phyloP scores from a whole-genome alignment of 1,140 invertebrate genomes.

The Zelostemma sp. region DNA sequence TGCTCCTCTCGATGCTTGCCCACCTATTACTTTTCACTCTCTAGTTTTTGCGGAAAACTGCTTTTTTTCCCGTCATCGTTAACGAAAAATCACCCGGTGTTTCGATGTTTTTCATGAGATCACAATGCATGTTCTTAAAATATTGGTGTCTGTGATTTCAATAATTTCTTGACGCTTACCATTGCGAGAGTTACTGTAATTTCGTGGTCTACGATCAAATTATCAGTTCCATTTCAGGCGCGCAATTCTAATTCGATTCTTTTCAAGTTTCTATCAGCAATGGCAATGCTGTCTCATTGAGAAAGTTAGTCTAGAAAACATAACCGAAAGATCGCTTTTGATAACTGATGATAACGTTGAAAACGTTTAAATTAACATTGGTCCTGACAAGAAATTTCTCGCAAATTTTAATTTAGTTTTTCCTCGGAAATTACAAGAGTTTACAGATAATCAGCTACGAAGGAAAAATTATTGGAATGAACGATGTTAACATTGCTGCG shows the following conservation, averaged over 20 bases:
- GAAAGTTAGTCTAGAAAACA: neutral
- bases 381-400: constrained; percentile 7
- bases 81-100: too few species aligned
- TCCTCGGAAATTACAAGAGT: constrained; percentile 4
- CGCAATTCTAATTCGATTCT: neutral
- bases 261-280: neutral
- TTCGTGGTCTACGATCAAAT: constrained; percentile 3
- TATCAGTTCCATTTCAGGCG: neutral
- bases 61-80: too few species aligned
- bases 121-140: too few species aligned
- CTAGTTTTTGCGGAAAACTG: constrained; percentile 52
- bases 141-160: too few species aligned
- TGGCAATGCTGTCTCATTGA: neutral
- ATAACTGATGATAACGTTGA: constrained; percentile 15
- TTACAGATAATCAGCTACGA: too few species aligned
- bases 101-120: too few species aligned
- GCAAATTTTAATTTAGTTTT: constrained; percentile 24
- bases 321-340: constrained; percentile 25
- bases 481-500: too few species aligned
- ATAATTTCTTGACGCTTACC: too few species aligned
- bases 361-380: constrained; percentile 19
- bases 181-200: too few species aligned
- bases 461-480: too few species aligned
- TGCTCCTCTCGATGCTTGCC: constrained; percentile 14
- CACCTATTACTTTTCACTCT: constrained; percentile 9